Evolutionary conservation across 2,888 invertebrate genomes (phyloP).

Genomic region (Lathronympha strigana): DNA sequence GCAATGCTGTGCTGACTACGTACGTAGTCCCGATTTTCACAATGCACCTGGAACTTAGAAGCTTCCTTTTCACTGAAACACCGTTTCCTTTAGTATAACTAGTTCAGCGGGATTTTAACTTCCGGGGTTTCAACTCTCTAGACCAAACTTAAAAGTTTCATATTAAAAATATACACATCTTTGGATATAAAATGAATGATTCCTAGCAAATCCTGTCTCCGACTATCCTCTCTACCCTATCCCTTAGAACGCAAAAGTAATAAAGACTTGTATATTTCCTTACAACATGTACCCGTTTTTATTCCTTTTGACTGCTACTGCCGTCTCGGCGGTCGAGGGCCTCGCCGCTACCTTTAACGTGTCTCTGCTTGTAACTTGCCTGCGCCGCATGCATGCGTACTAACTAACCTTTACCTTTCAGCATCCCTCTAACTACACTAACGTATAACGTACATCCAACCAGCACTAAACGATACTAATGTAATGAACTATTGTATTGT

Average conservation of each 20-base stretch:
- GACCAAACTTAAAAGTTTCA: background rate
- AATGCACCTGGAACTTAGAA: constrained; percentile 30
- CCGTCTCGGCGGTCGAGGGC: constrained; percentile 65
- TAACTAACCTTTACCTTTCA: constrained; percentile 82
- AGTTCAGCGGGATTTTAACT: constrained; percentile 13
- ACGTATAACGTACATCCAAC: constrained; percentile 53
- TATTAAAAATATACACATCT: background rate
- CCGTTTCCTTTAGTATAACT: constrained; percentile 6
- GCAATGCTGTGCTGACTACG: constrained; percentile 12
- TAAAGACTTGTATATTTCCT: background rate
- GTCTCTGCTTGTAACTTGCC: constrained; percentile 75
- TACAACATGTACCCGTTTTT: background rate
- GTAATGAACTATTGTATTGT: constrained; percentile 41
- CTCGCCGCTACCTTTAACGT: constrained; percentile 64
- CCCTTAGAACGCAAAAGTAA: constrained; percentile 41
- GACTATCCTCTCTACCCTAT: constrained; percentile 5
- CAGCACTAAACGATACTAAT: constrained; percentile 51
- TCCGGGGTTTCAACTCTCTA: constrained; percentile 9
- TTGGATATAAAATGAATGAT: constrained; percentile 1
- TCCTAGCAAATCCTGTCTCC: constrained; percentile 8
- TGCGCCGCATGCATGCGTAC: constrained; percentile 80
- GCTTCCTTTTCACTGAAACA: constrained; percentile 34
- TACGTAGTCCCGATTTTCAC: constrained; percentile 6
- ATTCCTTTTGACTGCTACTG: constrained; percentile 42
- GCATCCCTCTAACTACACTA: constrained; percentile 79